Evolutionary conservation across 2,888 invertebrate species (phyloP), one percentile per base, ranked within the genome.

Genomic region (Lycia hirtaria): DNA sequence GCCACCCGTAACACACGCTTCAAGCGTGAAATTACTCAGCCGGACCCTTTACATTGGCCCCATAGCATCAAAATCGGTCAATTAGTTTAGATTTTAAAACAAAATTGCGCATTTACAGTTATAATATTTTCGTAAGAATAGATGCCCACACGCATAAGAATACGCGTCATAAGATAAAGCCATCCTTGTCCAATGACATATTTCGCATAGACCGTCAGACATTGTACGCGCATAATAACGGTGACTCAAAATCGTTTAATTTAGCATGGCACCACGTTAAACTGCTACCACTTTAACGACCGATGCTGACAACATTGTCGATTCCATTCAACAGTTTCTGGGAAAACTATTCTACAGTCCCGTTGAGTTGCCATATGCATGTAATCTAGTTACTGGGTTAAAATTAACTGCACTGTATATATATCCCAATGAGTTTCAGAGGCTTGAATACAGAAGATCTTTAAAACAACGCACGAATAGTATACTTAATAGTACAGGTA

Each of bases 191-290:
- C n/a, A n/a, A n/a, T n/a, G n/a, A 26, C 35, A 37, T 4, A n/a
- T 19, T n/a, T 4, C 7, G 0, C 5, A 41, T 4, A 26, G 28
- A 41, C 26, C 26, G 17, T 26, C 4, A 41, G 28, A 15, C 41
- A 28, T 15, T 41, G 24, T 41, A 41, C 5, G n/a, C 9, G 14
- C 22, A 22, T 43, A 37, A 24, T n/a, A 17, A 37, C 35, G 19
- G 17, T 22, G 19, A 48, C 24, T 38, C 20, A 2, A 15, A 30
- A 49, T 19, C 14, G 30, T 41, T 48, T 48, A 47, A 48, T 55
- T 55, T 35, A 6, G 56, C 50, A 44, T 50, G 49, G 49, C 49
- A 56, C 38, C 56, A 37, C 55, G 24, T 35, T 45, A 53, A 40
- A 26, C 12, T 32, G 45, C 5, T 12, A 9, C 3, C 15, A 30